Conservation (phyloP, 2,797 vertebrate genomes). For the Anableps anableps region DNA sequence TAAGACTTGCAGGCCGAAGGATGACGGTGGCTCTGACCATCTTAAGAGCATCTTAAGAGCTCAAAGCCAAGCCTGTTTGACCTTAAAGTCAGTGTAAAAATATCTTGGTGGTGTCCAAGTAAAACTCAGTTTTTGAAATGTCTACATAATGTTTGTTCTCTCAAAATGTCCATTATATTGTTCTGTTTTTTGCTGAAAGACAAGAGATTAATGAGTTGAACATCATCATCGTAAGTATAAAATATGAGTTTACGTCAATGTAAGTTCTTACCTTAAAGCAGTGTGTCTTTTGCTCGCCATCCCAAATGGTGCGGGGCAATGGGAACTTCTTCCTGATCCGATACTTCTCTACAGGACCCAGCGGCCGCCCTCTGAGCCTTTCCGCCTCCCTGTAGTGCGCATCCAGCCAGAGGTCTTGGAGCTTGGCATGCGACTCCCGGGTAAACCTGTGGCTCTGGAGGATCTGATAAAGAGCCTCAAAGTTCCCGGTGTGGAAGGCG, state of each 20-base stretch:
- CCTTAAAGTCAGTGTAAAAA: slow-evolving; percentile 20
- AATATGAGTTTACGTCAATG: neutral
- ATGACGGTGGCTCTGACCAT: slow-evolving; percentile 37
- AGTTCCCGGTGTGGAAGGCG: slow-evolving; percentile 85
- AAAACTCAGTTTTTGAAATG: neutral
- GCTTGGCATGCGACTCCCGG: slow-evolving; percentile 84
- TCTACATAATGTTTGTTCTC: neutral
- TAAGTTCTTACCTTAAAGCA: slow-evolving; percentile 82
- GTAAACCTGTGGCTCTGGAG: slow-evolving; percentile 85
- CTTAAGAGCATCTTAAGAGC: slow-evolving; percentile 57
- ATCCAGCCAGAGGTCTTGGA: slow-evolving; percentile 85
- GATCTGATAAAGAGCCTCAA: slow-evolving; percentile 85
- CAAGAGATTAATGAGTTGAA: neutral
- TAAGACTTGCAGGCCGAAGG: slow-evolving; percentile 28
- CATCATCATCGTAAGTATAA: neutral
- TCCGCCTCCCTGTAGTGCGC: slow-evolving; percentile 86
- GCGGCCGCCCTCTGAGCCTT: slow-evolving; percentile 80
- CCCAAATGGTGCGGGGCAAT: slow-evolving; percentile 86
- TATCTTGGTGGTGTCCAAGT: neutral
- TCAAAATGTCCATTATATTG: neutral
- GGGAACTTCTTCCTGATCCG: slow-evolving; percentile 88
- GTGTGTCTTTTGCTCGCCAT: slow-evolving; percentile 87
- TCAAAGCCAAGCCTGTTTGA: slow-evolving; percentile 40
- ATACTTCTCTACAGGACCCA: slow-evolving; percentile 86
- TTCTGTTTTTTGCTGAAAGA: neutral